Percentiles rank a stretch among this genome's conserved stretches.
Evolutionary conservation across 2,113 vertebrate genomes (phyloP).

Genomic region (Tragelaphus buxtoni): DNA sequence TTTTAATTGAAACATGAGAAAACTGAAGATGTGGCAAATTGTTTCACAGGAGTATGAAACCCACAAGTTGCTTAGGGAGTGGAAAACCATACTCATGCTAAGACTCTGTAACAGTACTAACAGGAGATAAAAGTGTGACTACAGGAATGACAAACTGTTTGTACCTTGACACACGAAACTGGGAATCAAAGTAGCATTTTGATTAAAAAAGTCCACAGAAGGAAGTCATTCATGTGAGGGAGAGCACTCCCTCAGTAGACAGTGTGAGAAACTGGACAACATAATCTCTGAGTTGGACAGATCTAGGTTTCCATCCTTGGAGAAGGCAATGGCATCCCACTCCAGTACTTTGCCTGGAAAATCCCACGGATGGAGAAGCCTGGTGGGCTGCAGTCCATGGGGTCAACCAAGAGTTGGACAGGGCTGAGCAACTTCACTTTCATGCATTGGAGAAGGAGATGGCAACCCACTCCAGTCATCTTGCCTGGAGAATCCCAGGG

Average conservation of each 20-base stretch:
- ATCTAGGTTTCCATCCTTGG: not conserved
- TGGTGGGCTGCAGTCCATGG: too few species aligned
- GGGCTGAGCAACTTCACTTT: too few species aligned
- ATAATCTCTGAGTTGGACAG: not conserved
- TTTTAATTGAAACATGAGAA: not conserved
- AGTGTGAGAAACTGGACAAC: not conserved
- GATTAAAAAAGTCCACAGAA: not conserved
- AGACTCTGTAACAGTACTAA: not conserved
- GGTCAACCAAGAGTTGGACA: accelerated
- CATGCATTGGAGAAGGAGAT: too few species aligned
- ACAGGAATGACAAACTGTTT: not conserved
- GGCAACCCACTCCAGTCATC: too few species aligned
- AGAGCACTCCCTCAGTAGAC: not conserved
- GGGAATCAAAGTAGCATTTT: not conserved
- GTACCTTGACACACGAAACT: conserved; percentile 11
- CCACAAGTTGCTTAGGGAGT: not conserved
- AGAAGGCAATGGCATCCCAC: too few species aligned
- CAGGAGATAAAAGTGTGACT: not conserved
- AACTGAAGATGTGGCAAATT: not conserved
- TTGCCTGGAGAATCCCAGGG: too few species aligned
- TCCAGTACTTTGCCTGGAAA: too few species aligned
- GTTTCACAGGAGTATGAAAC: not conserved
- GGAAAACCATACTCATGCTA: not conserved
- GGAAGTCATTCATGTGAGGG: not conserved
- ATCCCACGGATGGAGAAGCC: too few species aligned